These are phyloP conservation scores for Platycheirus albimanus DNA, from an alignment of 2,888 invertebrate species.

Conservation along the genomic window DNA sequence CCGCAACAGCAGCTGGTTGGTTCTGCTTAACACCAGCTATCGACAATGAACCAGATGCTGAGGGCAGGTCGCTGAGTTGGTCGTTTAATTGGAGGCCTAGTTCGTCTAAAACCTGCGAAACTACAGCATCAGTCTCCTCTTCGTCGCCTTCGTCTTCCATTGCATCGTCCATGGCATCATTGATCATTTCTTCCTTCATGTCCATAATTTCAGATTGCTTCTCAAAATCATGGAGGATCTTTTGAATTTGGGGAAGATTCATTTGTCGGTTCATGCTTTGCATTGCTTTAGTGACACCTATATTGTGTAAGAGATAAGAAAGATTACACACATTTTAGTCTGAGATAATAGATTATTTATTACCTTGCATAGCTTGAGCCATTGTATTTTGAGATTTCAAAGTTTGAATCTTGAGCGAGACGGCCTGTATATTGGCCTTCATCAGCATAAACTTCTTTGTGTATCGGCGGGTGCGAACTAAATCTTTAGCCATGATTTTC, in stretches of 20 bases:
- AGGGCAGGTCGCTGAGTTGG: constrained; percentile 94
- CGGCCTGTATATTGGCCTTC: constrained; percentile 99
- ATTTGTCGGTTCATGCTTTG: constrained; percentile 98
- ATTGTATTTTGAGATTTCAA: constrained; percentile 99
- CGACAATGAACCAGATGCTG: constrained; percentile 85
- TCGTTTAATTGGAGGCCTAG: constrained; percentile 97
- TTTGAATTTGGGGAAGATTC: constrained; percentile 99
- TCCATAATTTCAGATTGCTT: constrained; percentile 99
- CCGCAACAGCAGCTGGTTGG: constrained; percentile 84
- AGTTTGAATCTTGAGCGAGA: constrained; percentile 98
- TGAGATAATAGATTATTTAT: neutral
- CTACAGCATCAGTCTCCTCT: constrained; percentile 98
- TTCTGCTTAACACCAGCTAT: constrained; percentile 86
- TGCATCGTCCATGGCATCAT: constrained; percentile 99
- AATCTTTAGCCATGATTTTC: constrained; percentile 99
- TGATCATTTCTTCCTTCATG: constrained; percentile 99
- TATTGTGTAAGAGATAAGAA: neutral
- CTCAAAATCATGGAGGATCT: constrained; percentile 98
- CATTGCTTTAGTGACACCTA: constrained; percentile 97
- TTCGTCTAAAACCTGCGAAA: constrained; percentile 98
- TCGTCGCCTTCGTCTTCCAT: constrained; percentile 99
- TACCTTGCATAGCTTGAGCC: constrained; percentile 98
- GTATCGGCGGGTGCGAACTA: constrained; percentile 97
- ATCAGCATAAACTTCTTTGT: constrained; percentile 99
- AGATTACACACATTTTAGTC: neutral